Evolutionary conservation across 1,140 invertebrate genomes (phyloP).

Genomic region (Condylostylus longicornis): DNA sequence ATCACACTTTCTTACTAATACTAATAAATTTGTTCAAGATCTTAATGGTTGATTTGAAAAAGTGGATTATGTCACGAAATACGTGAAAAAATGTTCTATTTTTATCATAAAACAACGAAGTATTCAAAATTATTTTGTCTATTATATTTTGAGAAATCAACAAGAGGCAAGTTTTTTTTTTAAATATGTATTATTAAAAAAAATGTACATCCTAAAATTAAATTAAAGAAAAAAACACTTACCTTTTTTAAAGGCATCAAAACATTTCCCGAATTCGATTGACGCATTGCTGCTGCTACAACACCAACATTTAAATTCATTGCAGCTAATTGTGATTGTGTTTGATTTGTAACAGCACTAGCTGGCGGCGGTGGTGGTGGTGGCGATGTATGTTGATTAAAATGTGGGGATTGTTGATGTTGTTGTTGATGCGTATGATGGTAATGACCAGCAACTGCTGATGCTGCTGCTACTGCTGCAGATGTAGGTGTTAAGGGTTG

Average conservation of each 20-base stretch:
- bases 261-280: neutral
- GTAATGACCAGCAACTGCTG: neutral
- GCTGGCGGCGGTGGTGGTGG: neutral
- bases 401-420: slow-evolving; percentile 2
- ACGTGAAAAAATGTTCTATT: too few relatives aligned
- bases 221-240: slow-evolving; percentile 1
- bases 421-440: slow-evolving; percentile 1
- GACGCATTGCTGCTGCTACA: slow-evolving; percentile 10
- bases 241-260: slow-evolving; percentile 12
- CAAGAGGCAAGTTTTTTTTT: too few relatives aligned
- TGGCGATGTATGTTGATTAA: slow-evolving; percentile 1
- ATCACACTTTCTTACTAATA: too few relatives aligned
- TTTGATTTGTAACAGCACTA: slow-evolving; percentile 1
- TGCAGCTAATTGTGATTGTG: slow-evolving; percentile 9
- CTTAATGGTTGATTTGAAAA: too few relatives aligned
- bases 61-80: too few relatives aligned
- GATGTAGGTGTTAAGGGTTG: neutral
- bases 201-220: neutral
- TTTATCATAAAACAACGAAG: too few relatives aligned
- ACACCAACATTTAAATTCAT: slow-evolving; percentile 12
- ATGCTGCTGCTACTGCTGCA: slow-evolving; percentile 1
- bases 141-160: too few relatives aligned
- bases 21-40: too few relatives aligned
- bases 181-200: neutral
- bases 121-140: too few relatives aligned